Percentiles rank a stretch among this genome's conserved stretches.
These are phyloP conservation scores for Drosophila bipectinata DNA, from an alignment of 1,140 invertebrate species.

Conservation along the genomic window DNA sequence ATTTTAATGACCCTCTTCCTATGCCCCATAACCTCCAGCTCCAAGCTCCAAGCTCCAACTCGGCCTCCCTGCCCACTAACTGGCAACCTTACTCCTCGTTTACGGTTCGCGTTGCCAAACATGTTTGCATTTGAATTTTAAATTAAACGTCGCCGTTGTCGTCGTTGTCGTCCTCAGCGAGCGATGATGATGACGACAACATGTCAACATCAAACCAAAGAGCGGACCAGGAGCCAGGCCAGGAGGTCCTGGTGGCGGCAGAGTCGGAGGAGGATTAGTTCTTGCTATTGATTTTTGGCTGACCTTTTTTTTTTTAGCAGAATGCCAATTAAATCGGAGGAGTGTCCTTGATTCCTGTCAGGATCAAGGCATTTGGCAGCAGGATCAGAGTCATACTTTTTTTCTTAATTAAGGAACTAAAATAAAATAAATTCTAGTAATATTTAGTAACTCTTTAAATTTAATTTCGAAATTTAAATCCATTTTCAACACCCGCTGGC, in stretches of 20 bases:
- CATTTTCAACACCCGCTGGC: background rate
- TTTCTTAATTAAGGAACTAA: slow-evolving; percentile 27
- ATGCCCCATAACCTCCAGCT: background rate
- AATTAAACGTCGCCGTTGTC: slow-evolving; percentile 62
- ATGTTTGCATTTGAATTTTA: slow-evolving; percentile 79
- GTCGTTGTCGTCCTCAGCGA: slow-evolving; percentile 21
- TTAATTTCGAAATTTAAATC: background rate
- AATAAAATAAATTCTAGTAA: no score
- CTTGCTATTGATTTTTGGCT: slow-evolving; percentile 67
- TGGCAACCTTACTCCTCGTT: background rate
- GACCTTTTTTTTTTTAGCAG: slow-evolving; percentile 46
- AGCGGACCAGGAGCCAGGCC: slow-evolving; percentile 8
- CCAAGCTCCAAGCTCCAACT: no score
- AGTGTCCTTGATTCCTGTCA: slow-evolving; percentile 15
- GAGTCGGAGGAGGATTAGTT: slow-evolving; percentile 26
- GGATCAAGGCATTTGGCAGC: slow-evolving; percentile 9
- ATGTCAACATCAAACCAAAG: slow-evolving; percentile 61
- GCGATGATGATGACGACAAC: slow-evolving; percentile 50
- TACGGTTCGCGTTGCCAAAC: slow-evolving; percentile 54
- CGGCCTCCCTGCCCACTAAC: slow-evolving; percentile 1
- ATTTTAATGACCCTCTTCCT: slow-evolving; percentile 64
- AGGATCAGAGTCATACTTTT: slow-evolving; percentile 24
- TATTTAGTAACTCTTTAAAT: background rate
- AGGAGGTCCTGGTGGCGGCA: background rate
- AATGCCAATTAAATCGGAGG: slow-evolving; percentile 53